Base-by-base conservation (phyloP, 2,113 vertebrate genomes). In the Zosterops pallidus region DNA sequence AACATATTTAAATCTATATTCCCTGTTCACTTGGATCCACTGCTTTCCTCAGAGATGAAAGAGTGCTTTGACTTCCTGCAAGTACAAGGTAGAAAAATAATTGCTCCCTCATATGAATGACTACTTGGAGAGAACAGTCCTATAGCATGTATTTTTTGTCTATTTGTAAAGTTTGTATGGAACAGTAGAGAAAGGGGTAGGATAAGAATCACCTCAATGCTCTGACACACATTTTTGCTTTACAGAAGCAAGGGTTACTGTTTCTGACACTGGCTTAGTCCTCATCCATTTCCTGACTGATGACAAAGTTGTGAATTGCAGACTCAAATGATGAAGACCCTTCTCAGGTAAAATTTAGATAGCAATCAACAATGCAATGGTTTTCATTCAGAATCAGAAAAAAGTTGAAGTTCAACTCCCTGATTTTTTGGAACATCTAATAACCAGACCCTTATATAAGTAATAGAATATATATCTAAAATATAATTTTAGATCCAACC, bases 341-440 rank as follows among this genome's bases (percentile, higher is more conserved):
- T 20, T 65, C 86, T 47, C 49, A 22, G 33, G 12, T 44, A 81
- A 84, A 82, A 69, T 17, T 46, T 52, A 52, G 41, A 23, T 37
- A 86, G 1, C 39, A 70, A 18, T 14, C 37, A 67, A 39, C 0
- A 1, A 26, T n/a, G 11, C 9, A 64, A 87, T 15, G 2, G 3
- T 33, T 89, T 83, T 65, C 21, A 56, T 26, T 80, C n/a, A 42
- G 41, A 37, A 82, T 9, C n/a, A 50, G 33, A 89, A 82, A 23
- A 47, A 77, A 50, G 9, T 4, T 89, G 33, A 78, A 64, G 8
- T 60, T 68, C 59, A 77, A 24, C 9, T 78, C 26, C 22, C 5
- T 62, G 16, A 22, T 20, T 42, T 89, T 72, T 69, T 74, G 10
- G 68, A 80, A 90, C 14, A 63, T 21, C 17, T n/a, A 78, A 25